Percentiles rank a stretch among this genome's conserved stretches.
These are phyloP conservation scores for Sebastes taczanowskii DNA, from an alignment of 2,797 vertebrate genomes.

Conservation along the genomic window DNA sequence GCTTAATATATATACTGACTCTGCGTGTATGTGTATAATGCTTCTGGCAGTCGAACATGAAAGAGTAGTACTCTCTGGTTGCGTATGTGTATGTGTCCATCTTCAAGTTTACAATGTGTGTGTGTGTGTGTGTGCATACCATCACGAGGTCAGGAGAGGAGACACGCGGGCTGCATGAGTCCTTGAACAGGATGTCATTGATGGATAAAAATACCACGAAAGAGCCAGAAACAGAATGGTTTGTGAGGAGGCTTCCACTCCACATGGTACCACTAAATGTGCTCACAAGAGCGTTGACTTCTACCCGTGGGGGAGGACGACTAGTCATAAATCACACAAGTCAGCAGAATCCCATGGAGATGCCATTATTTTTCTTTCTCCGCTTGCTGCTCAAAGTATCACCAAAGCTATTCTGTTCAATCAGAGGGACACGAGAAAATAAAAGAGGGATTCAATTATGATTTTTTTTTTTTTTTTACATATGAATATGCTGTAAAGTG, in stretches of 20 bases:
- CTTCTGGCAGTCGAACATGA: not conserved
- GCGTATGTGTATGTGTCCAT: not conserved
- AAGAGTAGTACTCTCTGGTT: not conserved
- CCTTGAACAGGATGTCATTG: conserved; percentile 58
- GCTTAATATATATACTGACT: conserved; percentile 64
- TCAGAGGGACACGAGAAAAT: not conserved
- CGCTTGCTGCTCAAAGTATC: conserved; percentile 2
- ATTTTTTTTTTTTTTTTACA: not conserved
- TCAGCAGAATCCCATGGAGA: conserved; percentile 59
- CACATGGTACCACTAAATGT: conserved; percentile 33
- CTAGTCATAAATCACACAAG: conserved; percentile 63
- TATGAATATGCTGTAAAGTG: not conserved
- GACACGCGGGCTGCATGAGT: conserved; percentile 29
- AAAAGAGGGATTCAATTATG: not conserved
- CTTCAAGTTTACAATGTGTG: not conserved
- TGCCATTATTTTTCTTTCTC: conserved; percentile 57
- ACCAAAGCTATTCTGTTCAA: not conserved
- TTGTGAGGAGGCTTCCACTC: conserved; percentile 8
- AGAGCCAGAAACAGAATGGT: conserved; percentile 31
- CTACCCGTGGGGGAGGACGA: conserved; percentile 52
- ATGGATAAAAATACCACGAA: conserved; percentile 63
- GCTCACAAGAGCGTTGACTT: conserved; percentile 22
- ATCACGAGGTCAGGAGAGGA: conserved; percentile 44
- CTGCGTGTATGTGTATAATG: not conserved
- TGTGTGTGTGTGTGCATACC: not conserved